Conservation (phyloP, 2,888 invertebrate genomes). For the Gymnoscelis rufifasciata region DNA sequence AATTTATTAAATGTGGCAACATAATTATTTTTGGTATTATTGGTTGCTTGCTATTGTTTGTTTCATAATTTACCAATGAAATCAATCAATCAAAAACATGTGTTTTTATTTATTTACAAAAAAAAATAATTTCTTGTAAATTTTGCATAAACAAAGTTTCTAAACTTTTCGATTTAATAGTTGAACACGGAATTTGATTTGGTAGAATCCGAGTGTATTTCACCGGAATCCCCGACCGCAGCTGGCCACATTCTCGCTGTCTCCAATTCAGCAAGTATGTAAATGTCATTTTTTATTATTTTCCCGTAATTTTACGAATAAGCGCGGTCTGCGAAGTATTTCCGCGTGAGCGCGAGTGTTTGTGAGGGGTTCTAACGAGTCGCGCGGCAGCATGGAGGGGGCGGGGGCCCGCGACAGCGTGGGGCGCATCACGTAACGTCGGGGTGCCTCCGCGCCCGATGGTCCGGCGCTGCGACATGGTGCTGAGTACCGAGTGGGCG, state of each 20-base stretch:
- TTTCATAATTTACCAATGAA: too few species aligned
- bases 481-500: slow-evolving; percentile 99
- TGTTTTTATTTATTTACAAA: slow-evolving; percentile 20
- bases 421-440: slow-evolving; percentile 67
- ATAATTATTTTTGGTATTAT: neutral
- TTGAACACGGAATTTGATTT: neutral
- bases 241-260: slow-evolving; percentile 75
- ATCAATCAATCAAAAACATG: slow-evolving; percentile 8
- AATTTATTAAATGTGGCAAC: neutral
- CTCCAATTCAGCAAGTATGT: slow-evolving; percentile 77
- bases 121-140: neutral
- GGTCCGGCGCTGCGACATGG: slow-evolving; percentile 79
- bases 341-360: slow-evolving; percentile 12
- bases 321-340: slow-evolving; percentile 33
- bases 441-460: slow-evolving; percentile 50
- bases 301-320: slow-evolving; percentile 34
- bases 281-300: slow-evolving; percentile 70
- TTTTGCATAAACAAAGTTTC: neutral
- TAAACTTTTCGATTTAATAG: neutral
- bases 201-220: slow-evolving; percentile 40
- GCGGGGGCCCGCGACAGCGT: slow-evolving; percentile 56
- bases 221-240: slow-evolving; percentile 51
- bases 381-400: slow-evolving; percentile 42
- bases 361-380: neutral
- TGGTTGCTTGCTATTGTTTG: neutral